Percentiles rank a stretch among this genome's conserved stretches.
Evolutionary conservation across 2,113 vertebrate species (phyloP).

Genomic region (Taurulus bubalis): DNA sequence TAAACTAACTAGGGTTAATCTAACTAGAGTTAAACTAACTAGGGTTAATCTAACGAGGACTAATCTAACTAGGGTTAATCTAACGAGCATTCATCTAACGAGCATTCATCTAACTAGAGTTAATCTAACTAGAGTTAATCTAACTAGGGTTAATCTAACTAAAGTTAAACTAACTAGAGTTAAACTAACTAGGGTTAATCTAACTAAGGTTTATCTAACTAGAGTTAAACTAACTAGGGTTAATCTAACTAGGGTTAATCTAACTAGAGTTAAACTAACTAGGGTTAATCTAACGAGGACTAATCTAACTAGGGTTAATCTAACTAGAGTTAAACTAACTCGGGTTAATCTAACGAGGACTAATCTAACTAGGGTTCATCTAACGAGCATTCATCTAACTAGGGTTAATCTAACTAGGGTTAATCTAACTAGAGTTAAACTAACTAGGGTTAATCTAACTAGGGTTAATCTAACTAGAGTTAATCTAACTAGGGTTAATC

Average conservation of each 20-base stretch:
- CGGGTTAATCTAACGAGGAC: no score
- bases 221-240: constrained; percentile 37
- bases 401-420: background rate
- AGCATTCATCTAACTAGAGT: background rate
- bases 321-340: constrained; percentile 35
- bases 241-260: background rate
- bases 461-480: background rate
- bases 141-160: constrained; percentile 25
- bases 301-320: no score
- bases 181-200: background rate
- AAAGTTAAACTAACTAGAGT: background rate
- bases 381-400: background rate
- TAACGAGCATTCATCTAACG: no score
- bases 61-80: background rate
- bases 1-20: background rate
- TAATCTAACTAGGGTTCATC: background rate
- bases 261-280: background rate
- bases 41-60: background rate
- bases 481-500: background rate
- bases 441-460: constrained; percentile 44
- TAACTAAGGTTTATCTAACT: background rate
- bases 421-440: background rate
- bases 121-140: background rate
- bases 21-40: background rate
- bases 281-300: background rate